phyloP scores from a whole-genome alignment of 2,797 vertebrate genomes.

The Antrozous pallidus region DNA sequence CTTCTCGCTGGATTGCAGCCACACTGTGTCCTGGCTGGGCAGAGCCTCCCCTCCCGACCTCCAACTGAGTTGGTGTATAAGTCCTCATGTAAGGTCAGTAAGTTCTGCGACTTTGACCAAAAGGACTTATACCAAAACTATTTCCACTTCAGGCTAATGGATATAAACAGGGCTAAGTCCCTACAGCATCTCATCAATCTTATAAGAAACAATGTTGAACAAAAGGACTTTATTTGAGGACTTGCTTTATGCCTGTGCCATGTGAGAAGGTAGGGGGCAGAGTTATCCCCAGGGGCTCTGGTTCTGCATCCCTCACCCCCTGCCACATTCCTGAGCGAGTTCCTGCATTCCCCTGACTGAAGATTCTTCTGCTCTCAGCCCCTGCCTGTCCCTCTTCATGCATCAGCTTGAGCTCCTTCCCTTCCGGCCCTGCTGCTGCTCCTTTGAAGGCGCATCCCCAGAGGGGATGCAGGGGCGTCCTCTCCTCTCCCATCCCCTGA shows the following conservation, averaged over 20 bases:
- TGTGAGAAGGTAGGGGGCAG: not conserved
- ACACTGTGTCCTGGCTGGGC: not conserved
- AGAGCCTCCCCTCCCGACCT: not conserved
- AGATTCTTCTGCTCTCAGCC: not conserved
- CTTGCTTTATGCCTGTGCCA: not conserved
- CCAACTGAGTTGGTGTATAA: not conserved
- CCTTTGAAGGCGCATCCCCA: not conserved
- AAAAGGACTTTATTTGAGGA: not conserved
- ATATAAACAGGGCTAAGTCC: not conserved
- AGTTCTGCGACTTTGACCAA: not conserved
- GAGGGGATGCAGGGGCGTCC: not conserved
- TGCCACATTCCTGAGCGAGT: not conserved
- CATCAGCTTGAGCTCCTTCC: not conserved
- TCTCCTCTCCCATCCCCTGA: not conserved
- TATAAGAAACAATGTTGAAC: not conserved
- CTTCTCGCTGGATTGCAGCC: not conserved
- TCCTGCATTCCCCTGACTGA: not conserved
- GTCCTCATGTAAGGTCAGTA: not conserved
- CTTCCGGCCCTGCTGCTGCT: not conserved
- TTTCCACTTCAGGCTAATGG: not conserved
- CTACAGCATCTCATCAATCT: not conserved
- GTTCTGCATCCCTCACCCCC: not conserved
- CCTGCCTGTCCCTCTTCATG: not conserved
- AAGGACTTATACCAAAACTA: not conserved
- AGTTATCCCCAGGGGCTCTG: not conserved